Evolutionary conservation across 2,888 invertebrate species (phyloP), one percentile per base, ranked within the genome.

Genomic region (Diarsia dahlii): DNA sequence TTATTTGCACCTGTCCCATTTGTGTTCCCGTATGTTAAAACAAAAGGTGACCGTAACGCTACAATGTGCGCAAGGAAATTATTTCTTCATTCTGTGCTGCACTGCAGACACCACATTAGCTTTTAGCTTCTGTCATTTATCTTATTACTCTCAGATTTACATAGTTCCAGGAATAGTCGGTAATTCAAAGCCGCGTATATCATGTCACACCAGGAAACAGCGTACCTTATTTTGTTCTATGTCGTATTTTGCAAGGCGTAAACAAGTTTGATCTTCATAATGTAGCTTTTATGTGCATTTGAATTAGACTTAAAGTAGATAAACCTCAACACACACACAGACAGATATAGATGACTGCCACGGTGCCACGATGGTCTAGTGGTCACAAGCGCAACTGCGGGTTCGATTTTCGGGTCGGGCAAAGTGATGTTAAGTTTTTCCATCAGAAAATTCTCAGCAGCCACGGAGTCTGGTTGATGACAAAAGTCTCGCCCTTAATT

Each of bases 111-210:
- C 74, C 67, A 76, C 78, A 86, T 87, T 85, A 83, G 74, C 74
- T 85, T 69, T 87, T 85, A 83, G 74, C 74, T 85, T 69, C 74
- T 79, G 74, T 82, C 80, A 82, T 64, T 71, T 83, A 76, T 76
- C 74, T 73, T 52, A 74, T 75, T 84, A 85, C 79, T 80, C 76
- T 69, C 50, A 86, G 82, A 81, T 81, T 79, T 86, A 78, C 80
- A 74, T 84, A 80, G 70, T 79, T 84, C 87, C 79, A 78, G 76
- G 87, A 87, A 88, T 81, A 83, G 81, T 74, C 68, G 56, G 81
- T 87, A 88, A 89, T 88, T 89, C 84, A 88, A 87, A 87, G 82
- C 73, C 68, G 80, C 77, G 78, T 85, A 84, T 81, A 83, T 87
- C 84, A 84, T 78, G 80, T 75, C 80, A 72, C 69, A 87, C 81